Evolutionary conservation across 2,113 vertebrate species (phyloP).

Genomic region (Cygnus atratus): DNA sequence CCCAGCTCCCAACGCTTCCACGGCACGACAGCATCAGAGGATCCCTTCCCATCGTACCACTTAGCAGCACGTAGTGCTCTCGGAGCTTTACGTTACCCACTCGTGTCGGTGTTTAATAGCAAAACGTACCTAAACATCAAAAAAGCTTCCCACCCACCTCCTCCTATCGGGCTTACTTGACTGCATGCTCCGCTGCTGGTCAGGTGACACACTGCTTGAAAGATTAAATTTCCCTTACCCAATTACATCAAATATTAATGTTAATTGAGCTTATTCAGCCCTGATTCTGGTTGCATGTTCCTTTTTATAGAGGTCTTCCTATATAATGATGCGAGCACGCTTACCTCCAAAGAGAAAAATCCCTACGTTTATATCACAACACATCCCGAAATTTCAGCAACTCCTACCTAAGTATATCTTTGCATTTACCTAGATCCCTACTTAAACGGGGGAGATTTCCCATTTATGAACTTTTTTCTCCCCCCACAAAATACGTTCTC

Average conservation of each 20-base stretch:
- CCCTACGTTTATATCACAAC: not conserved
- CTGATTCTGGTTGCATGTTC: conserved; percentile 22
- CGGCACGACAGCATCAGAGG: accelerated
- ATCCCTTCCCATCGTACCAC: accelerated
- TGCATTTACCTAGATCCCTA: not conserved
- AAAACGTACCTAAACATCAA: not conserved
- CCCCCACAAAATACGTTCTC: not conserved
- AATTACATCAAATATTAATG: conserved; percentile 65
- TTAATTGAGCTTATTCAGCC: conserved; percentile 54
- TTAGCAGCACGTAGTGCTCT: not conserved
- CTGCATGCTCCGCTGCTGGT: not conserved
- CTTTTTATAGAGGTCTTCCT: not conserved
- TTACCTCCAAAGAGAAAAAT: not conserved
- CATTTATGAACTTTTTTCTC: not conserved
- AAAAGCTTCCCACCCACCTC: not conserved
- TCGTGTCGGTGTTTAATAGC: not conserved
- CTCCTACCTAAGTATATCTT: not conserved
- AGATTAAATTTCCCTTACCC: conserved; percentile 64
- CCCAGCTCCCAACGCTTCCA: not conserved
- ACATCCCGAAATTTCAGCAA: not conserved
- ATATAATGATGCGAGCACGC: not conserved
- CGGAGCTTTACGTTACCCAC: not conserved
- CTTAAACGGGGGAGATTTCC: not conserved
- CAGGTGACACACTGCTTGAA: conserved; percentile 14
- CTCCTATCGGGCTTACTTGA: not conserved